Percentiles rank a stretch among this genome's conserved stretches.
These are phyloP conservation scores for Xyliphius kryptos DNA, from an alignment of 2,113 vertebrate genomes.

Conservation along the genomic window DNA sequence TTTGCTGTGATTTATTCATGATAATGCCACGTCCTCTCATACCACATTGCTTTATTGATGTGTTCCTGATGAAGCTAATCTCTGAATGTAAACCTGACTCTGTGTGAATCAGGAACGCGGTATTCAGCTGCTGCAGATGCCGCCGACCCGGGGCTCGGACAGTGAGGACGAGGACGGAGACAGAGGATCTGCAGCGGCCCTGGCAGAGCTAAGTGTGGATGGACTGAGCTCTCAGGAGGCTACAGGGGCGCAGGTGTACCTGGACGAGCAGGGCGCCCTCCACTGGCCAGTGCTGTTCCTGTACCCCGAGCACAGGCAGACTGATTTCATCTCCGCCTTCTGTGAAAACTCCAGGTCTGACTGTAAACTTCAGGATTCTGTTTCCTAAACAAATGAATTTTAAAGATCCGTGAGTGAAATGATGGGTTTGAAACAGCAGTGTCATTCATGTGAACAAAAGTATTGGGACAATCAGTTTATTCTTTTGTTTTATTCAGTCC, in stretches of 20 bases:
- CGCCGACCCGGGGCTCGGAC: conserved; percentile 42
- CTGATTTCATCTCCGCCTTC: conserved; percentile 86
- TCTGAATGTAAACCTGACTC: too few species aligned
- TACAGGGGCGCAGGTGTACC: conserved; percentile 65
- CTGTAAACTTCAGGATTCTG: neutral
- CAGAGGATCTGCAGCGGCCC: conserved; percentile 46
- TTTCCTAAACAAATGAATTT: neutral
- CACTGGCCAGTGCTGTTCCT: conserved; percentile 91
- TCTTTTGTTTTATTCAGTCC: too few species aligned
- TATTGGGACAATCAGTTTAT: too few species aligned
- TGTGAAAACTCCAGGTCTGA: conserved; percentile 78
- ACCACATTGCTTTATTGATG: too few species aligned
- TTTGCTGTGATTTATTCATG: too few species aligned
- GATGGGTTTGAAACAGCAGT: too few species aligned
- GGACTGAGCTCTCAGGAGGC: conserved; percentile 65
- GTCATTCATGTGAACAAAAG: too few species aligned
- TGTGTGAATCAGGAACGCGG: conserved; percentile 68
- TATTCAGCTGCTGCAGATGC: conserved; percentile 64
- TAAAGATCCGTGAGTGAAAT: neutral
- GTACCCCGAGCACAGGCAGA: conserved; percentile 87
- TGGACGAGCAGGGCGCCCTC: conserved; percentile 74
- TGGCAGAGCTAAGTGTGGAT: conserved; percentile 61
- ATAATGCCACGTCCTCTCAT: too few species aligned
- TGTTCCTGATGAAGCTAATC: too few species aligned
- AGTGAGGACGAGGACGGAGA: conserved; percentile 55